Percentiles rank a stretch among this genome's conserved stretches.
phyloP scores from a whole-genome alignment of 2,888 invertebrate genomes.

The Phengaris alcon region DNA sequence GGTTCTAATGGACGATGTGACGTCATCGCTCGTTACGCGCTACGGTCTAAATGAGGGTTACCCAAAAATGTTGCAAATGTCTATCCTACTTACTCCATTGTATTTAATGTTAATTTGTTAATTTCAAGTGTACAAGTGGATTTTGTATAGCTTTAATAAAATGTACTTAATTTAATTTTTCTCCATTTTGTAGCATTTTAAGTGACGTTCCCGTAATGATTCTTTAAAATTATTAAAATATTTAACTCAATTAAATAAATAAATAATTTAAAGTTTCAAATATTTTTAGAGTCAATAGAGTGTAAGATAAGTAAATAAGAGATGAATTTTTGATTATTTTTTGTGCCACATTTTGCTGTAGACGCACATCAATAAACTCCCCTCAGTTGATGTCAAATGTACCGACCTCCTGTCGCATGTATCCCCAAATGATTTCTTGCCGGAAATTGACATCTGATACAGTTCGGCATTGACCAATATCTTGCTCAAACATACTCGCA shows the following conservation, averaged over 20 bases:
- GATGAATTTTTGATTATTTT: no score
- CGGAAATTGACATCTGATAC: constrained; percentile 15
- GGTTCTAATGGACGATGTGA: constrained; percentile 40
- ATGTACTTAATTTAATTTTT: no score
- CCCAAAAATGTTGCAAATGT: constrained; percentile 28
- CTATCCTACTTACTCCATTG: neutral
- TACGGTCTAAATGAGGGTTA: constrained; percentile 20
- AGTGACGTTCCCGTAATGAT: no score
- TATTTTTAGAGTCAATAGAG: no score
- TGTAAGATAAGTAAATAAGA: no score
- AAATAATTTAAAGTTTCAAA: no score
- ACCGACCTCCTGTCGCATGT: constrained; percentile 8
- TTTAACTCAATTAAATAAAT: no score
- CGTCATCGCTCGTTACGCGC: constrained; percentile 32
- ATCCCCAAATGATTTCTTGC: neutral
- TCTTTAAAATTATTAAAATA: no score
- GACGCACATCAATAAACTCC: neutral
- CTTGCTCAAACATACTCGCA: neutral
- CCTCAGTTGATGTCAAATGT: neutral
- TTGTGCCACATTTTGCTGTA: no score
- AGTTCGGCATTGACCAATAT: neutral
- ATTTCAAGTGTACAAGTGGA: neutral
- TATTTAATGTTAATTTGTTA: neutral
- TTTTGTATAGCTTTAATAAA: no score
- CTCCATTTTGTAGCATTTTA: no score